phyloP scores from a whole-genome alignment of 2,797 vertebrate genomes.

The Xerus rutilus region DNA sequence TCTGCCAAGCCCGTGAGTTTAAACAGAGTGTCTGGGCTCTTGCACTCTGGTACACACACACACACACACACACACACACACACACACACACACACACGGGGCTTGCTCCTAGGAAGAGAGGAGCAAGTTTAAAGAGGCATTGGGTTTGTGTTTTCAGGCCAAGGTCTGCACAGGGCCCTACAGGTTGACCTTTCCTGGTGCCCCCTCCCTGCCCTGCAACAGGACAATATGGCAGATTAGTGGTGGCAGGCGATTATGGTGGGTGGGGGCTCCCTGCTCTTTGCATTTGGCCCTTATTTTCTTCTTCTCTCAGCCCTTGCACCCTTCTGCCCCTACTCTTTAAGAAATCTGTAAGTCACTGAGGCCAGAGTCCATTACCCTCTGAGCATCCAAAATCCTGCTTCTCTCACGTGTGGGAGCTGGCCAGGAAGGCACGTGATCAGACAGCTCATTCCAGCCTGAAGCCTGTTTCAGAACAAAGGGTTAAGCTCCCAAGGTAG shows the following conservation, averaged over 20 bases:
- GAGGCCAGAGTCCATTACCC: not conserved
- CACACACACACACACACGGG: too few species aligned
- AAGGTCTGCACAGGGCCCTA: fast-evolving
- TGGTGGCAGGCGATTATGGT: fast-evolving
- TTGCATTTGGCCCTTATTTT: fast-evolving
- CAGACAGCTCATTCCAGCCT: too few species aligned
- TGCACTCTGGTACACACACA: too few species aligned
- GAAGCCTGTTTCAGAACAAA: not conserved
- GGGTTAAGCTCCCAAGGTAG: not conserved
- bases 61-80: too few species aligned
- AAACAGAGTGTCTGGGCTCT: too few species aligned
- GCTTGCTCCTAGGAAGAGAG: not conserved
- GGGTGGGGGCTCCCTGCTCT: fast-evolving
- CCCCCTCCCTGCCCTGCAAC: not conserved
- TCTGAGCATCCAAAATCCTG: not conserved
- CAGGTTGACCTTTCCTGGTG: too few species aligned
- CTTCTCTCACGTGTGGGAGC: not conserved
- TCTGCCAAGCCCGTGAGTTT: not conserved
- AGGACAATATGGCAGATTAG: not conserved
- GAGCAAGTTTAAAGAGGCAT: too few species aligned
- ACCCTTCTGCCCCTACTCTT: too few species aligned
- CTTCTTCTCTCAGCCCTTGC: not conserved
- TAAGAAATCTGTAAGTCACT: not conserved
- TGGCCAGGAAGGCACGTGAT: not conserved
- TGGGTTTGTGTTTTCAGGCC: not conserved